Percentiles rank a stretch among this genome's conserved stretches.
phyloP scores from a whole-genome alignment of 2,888 invertebrate species.

The Tillus elongatus region DNA sequence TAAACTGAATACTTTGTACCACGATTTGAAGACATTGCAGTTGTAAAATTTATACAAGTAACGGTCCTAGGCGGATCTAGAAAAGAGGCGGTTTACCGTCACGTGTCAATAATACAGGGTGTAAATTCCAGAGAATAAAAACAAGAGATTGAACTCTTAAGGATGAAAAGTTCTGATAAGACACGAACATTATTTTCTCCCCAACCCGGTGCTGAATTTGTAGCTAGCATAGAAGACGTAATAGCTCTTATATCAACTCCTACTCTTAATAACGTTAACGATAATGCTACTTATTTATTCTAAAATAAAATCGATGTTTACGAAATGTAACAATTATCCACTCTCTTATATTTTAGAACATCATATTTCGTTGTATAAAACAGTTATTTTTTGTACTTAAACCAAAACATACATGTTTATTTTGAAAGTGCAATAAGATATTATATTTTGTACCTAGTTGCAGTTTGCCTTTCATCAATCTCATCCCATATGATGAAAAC shows the following conservation, averaged over 20 bases:
- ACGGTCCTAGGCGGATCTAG: neutral
- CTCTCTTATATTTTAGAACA: too few relatives aligned
- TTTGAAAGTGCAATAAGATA: too few relatives aligned
- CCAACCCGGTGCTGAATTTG: constrained; percentile 12
- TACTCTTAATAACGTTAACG: neutral
- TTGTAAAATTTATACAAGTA: neutral
- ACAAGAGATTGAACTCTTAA: constrained; percentile 6
- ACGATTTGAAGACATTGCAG: neutral
- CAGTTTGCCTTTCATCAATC: too few relatives aligned
- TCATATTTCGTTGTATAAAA: too few relatives aligned
- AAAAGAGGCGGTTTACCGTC: constrained; percentile 1
- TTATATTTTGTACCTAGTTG: too few relatives aligned
- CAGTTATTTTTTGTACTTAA: too few relatives aligned
- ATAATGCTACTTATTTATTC: neutral
- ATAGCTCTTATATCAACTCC: neutral
- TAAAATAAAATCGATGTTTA: neutral
- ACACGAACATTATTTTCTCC: constrained; percentile 12
- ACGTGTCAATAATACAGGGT: neutral
- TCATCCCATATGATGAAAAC: too few relatives aligned
- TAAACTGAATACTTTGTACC: neutral
- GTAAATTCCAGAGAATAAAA: neutral
- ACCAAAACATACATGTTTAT: too few relatives aligned
- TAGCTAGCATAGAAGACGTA: neutral
- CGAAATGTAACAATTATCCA: neutral
- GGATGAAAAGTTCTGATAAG: constrained; percentile 14